Percentiles rank a stretch among this genome's conserved stretches.
These are phyloP conservation scores for Thereva unica DNA, from an alignment of 2,888 invertebrate species.

Conservation along the genomic window DNA sequence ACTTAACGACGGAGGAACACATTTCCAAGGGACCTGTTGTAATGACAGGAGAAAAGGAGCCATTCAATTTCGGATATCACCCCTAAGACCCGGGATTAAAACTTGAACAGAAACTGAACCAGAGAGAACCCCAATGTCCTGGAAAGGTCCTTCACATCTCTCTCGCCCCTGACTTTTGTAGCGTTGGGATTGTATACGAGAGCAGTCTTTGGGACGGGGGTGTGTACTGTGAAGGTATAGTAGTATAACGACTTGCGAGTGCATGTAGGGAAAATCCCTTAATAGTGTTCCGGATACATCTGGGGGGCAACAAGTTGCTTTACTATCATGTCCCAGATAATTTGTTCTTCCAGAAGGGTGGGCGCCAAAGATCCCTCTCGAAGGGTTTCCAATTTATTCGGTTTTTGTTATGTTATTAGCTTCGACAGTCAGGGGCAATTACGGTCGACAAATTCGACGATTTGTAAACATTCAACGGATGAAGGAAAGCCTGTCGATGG, in stretches of 20 bases:
- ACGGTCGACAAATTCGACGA: slow-evolving; percentile 24
- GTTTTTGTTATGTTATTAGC: slow-evolving; percentile 22
- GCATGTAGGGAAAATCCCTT: slow-evolving; percentile 10
- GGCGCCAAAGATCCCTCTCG: neutral
- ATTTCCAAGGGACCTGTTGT: slow-evolving; percentile 3
- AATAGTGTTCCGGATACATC: neutral
- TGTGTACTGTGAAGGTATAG: slow-evolving; percentile 8
- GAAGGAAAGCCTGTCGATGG: no score
- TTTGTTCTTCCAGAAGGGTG: no score
- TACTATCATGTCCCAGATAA: neutral
- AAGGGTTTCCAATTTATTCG: slow-evolving; percentile 5
- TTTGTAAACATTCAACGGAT: slow-evolving; percentile 18
- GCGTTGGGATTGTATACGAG: neutral
- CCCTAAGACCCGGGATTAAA: slow-evolving; percentile 24
- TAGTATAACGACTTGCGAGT: neutral
- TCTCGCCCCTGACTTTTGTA: neutral
- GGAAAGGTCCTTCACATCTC: slow-evolving; percentile 11
- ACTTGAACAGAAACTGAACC: slow-evolving; percentile 11
- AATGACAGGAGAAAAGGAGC: neutral
- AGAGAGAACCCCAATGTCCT: neutral
- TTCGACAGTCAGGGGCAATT: slow-evolving; percentile 1
- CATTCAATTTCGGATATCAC: slow-evolving; percentile 31
- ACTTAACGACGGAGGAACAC: slow-evolving; percentile 30
- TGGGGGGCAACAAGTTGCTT: slow-evolving; percentile 22
- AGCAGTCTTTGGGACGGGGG: neutral